A percentile compares a stretch with the other conserved stretches of the same genome.
These are phyloP conservation scores for Netelia virgata DNA, from an alignment of 2,888 invertebrate species.

Conservation along the genomic window DNA sequence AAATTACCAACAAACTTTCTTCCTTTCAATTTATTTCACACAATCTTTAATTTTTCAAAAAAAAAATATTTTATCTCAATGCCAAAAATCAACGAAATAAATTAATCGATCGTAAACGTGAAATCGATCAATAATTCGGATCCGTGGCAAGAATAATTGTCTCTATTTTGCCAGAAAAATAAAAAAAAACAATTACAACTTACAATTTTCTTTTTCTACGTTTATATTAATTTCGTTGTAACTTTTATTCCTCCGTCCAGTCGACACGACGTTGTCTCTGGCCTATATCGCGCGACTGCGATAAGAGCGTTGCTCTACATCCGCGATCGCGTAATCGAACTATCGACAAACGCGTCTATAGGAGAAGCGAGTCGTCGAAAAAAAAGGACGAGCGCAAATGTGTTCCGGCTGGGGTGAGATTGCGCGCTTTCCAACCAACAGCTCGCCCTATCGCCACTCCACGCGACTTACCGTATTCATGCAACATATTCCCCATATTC, in stretches of 20 bases:
- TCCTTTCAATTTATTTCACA: background rate
- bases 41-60: background rate
- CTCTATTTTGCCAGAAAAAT: background rate
- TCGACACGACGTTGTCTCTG: conserved; percentile 76
- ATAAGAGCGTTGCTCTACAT: conserved; percentile 75
- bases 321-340: conserved; percentile 80
- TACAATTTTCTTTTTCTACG: background rate
- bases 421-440: background rate
- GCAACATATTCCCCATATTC: conserved; percentile 40
- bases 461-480: conserved; percentile 48
- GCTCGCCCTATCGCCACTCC: conserved; percentile 35
- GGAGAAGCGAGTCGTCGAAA: conserved; percentile 55
- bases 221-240: conserved; percentile 1
- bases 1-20: background rate
- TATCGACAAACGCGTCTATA: conserved; percentile 72
- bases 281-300: conserved; percentile 76
- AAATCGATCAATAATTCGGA: background rate
- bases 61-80: too few species aligned
- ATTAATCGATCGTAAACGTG: background rate
- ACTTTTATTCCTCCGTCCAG: too few species aligned
- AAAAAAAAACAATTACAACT: background rate
- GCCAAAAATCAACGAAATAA: too few species aligned
- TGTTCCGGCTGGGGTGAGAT: background rate
- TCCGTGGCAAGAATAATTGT: background rate
- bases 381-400: conserved; percentile 59